Evolutionary conservation across 2,888 invertebrate genomes (phyloP).

Genomic region (Apotomis turbidana): DNA sequence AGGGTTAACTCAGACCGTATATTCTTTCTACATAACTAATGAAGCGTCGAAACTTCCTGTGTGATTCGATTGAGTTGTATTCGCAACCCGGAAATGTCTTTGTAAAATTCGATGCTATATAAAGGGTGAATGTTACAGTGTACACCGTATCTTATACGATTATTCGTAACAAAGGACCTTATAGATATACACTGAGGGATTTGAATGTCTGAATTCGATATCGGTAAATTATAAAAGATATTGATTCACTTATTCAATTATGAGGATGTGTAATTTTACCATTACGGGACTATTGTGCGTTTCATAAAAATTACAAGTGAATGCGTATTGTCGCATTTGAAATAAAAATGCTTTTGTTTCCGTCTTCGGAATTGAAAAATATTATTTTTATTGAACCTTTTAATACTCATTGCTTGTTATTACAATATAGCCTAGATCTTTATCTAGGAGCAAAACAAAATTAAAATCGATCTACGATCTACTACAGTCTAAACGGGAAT

Average conservation of each 20-base stretch:
- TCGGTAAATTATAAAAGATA: constrained; percentile 6
- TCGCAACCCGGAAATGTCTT: constrained; percentile 77
- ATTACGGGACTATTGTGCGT: constrained; percentile 48
- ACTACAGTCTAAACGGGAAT: no score
- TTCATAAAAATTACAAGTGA: constrained; percentile 16
- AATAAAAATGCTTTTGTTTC: no score
- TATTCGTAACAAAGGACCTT: constrained; percentile 5
- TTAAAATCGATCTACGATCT: no score
- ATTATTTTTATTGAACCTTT: no score
- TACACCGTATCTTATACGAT: constrained; percentile 14
- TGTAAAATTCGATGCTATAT: constrained; percentile 58
- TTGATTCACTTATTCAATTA: constrained; percentile 15
- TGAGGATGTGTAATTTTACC: constrained; percentile 60
- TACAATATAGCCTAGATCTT: no score
- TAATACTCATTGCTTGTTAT: no score
- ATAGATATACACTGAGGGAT: background rate
- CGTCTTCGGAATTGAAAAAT: no score
- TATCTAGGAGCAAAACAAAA: no score
- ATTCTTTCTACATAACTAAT: constrained; percentile 66
- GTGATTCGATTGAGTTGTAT: constrained; percentile 65
- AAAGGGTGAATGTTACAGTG: constrained; percentile 65
- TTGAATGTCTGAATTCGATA: background rate
- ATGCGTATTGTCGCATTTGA: no score
- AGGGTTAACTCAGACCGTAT: constrained; percentile 61
- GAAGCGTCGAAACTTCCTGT: constrained; percentile 77